Base-by-base conservation (phyloP, 2,113 vertebrate species). In the Ophthalmolycus amberensis region DNA sequence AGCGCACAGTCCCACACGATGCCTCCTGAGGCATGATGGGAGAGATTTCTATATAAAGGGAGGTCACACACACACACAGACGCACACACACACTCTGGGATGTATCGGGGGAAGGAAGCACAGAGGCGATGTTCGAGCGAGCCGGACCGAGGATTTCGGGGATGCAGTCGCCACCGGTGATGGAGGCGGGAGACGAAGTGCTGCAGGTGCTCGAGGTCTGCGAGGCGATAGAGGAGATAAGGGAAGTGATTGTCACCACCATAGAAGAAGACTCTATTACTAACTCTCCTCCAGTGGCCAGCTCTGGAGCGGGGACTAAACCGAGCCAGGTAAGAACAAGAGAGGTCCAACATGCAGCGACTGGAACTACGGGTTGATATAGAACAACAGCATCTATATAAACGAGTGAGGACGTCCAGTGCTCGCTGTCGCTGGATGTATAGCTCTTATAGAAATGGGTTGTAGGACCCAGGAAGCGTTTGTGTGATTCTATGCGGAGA, bases 11-110 rank as follows among this genome's bases (percentile, higher is more conserved):
- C 80, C 86, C 88, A 87, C 88, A 87, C 85, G 66, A 58, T 88
- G 37, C 37, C 84, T 92, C 93, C 89, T 58, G 74, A 84, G 90
- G 94, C 90, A 90, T 85, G 77, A 89, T 88, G 91, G 86, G 88
- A 88, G 80, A 83, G 67, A 68, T 84, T 84, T 91, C 79, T 91
- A 85, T 91, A 90, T 92, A 92, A 83, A 84, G 70, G 50, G 84
- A 85, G 85, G 86, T 90, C 82, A 78, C 10, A 34, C 54, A 58
- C 56, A 58, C n/a, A 14, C 56, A 16, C 56, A 56, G n/a, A n/a
- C 65, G 32, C 83, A 42, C 62, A 76, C 12, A 29, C 48, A 16
- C 37, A 46, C 69, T 44, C 71, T 62, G 46, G 58, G 65, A 84
- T 82, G 80, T 66, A 86, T 40, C 6, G 7, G 32, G 37, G 50